Evolutionary conservation across 2,113 vertebrate species (phyloP).

Genomic region (Sphaerodactylus townsendi): DNA sequence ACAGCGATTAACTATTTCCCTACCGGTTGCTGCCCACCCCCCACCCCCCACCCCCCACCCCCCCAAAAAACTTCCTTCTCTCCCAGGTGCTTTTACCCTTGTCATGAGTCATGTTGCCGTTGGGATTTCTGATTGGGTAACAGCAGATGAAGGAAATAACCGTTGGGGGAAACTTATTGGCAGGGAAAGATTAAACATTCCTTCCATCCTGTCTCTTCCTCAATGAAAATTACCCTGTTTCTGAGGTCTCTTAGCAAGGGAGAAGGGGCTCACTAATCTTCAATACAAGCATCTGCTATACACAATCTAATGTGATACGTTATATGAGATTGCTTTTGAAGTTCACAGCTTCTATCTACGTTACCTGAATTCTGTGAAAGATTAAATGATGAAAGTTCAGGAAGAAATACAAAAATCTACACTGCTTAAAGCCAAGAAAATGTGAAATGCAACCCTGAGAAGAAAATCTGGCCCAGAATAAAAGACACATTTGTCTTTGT

Average conservation of each 20-base stretch:
- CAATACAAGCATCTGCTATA: no score
- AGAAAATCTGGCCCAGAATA: background rate
- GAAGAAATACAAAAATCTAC: background rate
- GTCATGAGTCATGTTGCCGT: background rate
- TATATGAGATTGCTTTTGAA: background rate
- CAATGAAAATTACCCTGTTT: background rate
- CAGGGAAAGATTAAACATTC: background rate
- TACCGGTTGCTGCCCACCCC: background rate
- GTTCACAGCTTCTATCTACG: background rate
- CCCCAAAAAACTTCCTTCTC: background rate
- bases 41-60: no score
- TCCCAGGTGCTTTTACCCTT: background rate
- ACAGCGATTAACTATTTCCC: no score
- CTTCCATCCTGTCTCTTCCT: background rate
- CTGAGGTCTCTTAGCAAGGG: background rate
- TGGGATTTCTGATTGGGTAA: background rate
- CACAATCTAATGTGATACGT: background rate
- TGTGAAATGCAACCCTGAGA: background rate
- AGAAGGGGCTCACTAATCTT: background rate
- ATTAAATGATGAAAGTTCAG: background rate
- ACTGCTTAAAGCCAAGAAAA: background rate
- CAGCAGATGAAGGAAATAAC: background rate
- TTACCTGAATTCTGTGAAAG: background rate
- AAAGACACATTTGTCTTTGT: background rate
- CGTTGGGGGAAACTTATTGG: background rate